Evolutionary conservation across 2,888 invertebrate genomes (phyloP), one percentile per base, ranked within the genome.

Genomic region (Leptinotarsa rubiginosa): DNA sequence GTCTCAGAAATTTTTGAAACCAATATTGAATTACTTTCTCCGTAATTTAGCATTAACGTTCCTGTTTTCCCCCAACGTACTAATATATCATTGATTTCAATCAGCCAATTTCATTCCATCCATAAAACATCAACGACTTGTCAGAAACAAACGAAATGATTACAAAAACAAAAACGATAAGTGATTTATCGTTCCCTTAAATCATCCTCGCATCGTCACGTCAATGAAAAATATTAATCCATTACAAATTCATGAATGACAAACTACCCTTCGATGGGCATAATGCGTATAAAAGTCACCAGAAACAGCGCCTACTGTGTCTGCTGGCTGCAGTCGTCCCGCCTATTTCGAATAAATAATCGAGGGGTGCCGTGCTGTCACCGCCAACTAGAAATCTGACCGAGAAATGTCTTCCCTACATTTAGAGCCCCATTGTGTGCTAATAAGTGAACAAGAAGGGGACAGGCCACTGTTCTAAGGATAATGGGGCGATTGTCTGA

Each of bases 361-460:
- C 72, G 66, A 59, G 75, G 76, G 76, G 75, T 72, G 78, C 66
- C 73, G 62, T 70, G 77, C 69, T 77, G 78, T 78, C 78, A 78
- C 59, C 71, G 69, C 68, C 78, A 78, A 78, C 74, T 74, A 69
- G 78, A 81, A 81, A 80, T 76, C 78, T 81, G 78, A 80, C 78
- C 78, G 77, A 77, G 75, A 76, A 73, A 75, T 77, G 79, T 77
- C 78, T 76, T 77, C 75, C 80, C 77, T 76, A 74, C 77, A 78
- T 81, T 79, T 78, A 75, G 75, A 74, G 73, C 74, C 69, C 75
- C 70, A 79, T 80, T 81, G 79, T 81, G 75, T 47, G 70, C 76
- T 79, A 79, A 79, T 79, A 79, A 76, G 73, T 77, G 72, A 75
- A 77, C 78, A 79, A 78, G 75, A 71, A 78, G 77, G 77, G 75